Percentiles rank a stretch among this genome's conserved stretches.
Conservation (phyloP, 2,797 vertebrate species). For the Sebastiscus tertius region DNA sequence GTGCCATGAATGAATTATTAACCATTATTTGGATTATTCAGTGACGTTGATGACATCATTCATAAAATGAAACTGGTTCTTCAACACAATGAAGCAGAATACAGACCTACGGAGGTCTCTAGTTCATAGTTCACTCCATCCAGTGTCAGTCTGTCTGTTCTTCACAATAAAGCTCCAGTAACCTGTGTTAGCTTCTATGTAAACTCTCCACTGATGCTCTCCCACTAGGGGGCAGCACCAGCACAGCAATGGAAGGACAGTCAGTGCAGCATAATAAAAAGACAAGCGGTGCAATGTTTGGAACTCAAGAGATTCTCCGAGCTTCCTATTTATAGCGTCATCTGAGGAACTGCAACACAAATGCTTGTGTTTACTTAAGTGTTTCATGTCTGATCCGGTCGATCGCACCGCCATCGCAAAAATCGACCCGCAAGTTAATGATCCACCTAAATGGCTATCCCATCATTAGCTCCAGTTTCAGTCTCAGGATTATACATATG, state of each 20-base stretch:
- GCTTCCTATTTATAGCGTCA: not conserved
- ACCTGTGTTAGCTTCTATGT: not conserved
- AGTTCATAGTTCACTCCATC: not conserved
- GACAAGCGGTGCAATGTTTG: constrained; percentile 1
- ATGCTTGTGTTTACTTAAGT: not conserved
- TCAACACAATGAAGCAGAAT: not conserved
- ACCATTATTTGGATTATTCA: not conserved
- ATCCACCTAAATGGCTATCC: not conserved
- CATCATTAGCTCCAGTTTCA: constrained; percentile 18
- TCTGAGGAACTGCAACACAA: not conserved
- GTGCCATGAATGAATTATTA: not conserved
- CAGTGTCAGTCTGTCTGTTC: not conserved
- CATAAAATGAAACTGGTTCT: no score
- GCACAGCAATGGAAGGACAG: constrained; percentile 12
- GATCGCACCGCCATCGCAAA: not conserved
- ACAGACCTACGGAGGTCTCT: not conserved
- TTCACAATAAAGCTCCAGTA: not conserved
- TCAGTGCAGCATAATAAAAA: not conserved
- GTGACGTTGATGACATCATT: not conserved
- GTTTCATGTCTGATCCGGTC: not conserved
- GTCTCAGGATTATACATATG: not conserved
- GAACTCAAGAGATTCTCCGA: not conserved
- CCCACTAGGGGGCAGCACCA: constrained; percentile 70
- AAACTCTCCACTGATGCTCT: not conserved
- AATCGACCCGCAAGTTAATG: not conserved